These are phyloP conservation scores for Ceratina calcarata DNA, from an alignment of 1,140 invertebrate species.

Conservation along the genomic window DNA sequence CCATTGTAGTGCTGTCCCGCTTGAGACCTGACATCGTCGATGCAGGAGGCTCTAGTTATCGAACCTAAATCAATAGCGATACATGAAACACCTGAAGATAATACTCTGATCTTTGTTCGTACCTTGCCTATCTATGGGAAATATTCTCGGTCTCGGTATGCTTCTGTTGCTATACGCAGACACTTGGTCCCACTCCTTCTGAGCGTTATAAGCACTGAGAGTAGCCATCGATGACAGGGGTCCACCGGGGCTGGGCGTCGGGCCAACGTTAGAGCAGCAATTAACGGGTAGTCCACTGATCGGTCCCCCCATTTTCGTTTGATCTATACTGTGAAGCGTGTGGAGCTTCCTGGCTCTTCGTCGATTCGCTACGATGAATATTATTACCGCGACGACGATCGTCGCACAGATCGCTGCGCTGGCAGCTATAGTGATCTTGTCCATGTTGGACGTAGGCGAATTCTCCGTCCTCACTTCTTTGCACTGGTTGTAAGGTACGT, in stretches of 20 bases:
- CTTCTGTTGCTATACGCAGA: conserved; percentile 94
- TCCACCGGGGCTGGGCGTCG: conserved; percentile 87
- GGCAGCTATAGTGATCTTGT: conserved; percentile 95
- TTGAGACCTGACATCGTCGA: conserved; percentile 85
- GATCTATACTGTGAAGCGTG: conserved; percentile 84
- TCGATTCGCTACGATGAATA: conserved; percentile 92
- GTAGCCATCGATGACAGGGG: conserved; percentile 91
- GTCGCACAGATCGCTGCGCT: conserved; percentile 96
- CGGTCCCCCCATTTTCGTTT: conserved; percentile 84
- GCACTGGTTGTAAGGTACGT: conserved; percentile 92
- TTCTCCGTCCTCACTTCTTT: conserved; percentile 92
- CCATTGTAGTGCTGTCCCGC: conserved; percentile 77
- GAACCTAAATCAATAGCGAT: conserved; percentile 75
- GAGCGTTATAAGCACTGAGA: conserved; percentile 88
- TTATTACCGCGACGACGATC: conserved; percentile 92
- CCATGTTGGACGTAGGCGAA: conserved; percentile 92
- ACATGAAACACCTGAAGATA: neutral
- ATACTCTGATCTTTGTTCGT: neutral
- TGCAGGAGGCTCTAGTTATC: conserved; percentile 83
- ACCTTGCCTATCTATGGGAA: conserved; percentile 86
- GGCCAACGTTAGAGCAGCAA: conserved; percentile 86
- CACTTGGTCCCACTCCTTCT: conserved; percentile 96
- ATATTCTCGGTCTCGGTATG: conserved; percentile 91
- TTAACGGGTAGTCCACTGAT: conserved; percentile 86
- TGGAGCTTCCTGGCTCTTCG: conserved; percentile 88